phyloP scores from a whole-genome alignment of 2,113 vertebrate species.

The Mobula birostris region DNA sequence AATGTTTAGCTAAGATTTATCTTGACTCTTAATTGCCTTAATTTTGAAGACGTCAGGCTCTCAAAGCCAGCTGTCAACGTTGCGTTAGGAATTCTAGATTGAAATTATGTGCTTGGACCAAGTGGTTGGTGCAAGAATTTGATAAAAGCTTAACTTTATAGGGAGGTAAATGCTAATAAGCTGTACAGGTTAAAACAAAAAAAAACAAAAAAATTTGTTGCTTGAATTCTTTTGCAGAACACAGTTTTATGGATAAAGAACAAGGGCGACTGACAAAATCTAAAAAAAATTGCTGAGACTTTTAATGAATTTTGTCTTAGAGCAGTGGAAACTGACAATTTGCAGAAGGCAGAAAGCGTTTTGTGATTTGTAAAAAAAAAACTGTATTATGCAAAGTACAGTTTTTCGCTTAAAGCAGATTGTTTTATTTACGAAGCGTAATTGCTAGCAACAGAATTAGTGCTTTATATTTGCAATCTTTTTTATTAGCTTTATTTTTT shows the following conservation, averaged over 20 bases:
- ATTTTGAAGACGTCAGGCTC: constrained; percentile 88
- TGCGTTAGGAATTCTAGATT: constrained; percentile 65
- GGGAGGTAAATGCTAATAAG: constrained; percentile 69
- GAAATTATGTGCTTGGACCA: constrained; percentile 65
- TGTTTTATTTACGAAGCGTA: constrained; percentile 79
- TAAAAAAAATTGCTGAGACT: constrained; percentile 66
- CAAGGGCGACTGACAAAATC: constrained; percentile 66
- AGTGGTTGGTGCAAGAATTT: constrained; percentile 65
- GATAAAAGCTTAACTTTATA: constrained; percentile 66
- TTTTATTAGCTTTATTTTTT: constrained; percentile 97
- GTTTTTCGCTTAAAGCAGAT: constrained; percentile 81
- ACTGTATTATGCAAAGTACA: constrained; percentile 78
- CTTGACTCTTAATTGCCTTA: constrained; percentile 99
- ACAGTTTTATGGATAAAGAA: constrained; percentile 74
- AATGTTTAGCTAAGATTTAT: constrained; percentile 86
- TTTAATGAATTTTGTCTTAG: constrained; percentile 76
- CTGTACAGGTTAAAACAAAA: constrained; percentile 93
- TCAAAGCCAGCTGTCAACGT: constrained; percentile 72
- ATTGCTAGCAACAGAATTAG: constrained; percentile 81
- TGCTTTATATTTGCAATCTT: constrained; percentile 97
- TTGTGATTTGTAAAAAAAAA: constrained; percentile 68
- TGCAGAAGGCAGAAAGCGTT: constrained; percentile 75
- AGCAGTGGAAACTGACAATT: constrained; percentile 59
- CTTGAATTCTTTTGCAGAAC: constrained; percentile 84
- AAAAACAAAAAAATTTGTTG: constrained; percentile 47